Base-by-base conservation (phyloP, 2,113 vertebrate species). In the Perca fluviatilis region DNA sequence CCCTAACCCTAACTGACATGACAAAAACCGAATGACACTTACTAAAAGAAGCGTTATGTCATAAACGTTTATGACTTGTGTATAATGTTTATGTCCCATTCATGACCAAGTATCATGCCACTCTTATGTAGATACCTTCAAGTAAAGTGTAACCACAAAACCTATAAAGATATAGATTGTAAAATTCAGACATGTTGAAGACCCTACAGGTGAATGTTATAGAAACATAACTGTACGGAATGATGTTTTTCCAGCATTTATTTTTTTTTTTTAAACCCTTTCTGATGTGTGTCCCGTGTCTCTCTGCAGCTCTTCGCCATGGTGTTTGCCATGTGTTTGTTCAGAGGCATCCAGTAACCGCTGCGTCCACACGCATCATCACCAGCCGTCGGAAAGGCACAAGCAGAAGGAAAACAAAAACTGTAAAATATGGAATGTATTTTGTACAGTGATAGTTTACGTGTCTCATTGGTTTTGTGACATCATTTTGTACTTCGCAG, bases 311-410 rank as follows among this genome's bases (percentile, higher is more conserved):
- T 99, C 12, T 97, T 97, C 5, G 96, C 97, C 86, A 98, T 99
- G 98, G 94, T 97, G 88, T 98, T 98, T 30, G 97, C 98, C 33
- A 97, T 99, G 97, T 99, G 97, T 93, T 94, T 99, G 83, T 98
- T 98, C 89, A 92, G 96, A 86, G 97, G 97, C 62, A 98, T 98
- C 93, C 97, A 98, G 92, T 99, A 95, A 86, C 13, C 9, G 18
- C 46, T 3, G 21, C 25, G 21, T n/a, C 19, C 21, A 5, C 18
- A 1, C 5, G 4, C 63, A 8, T 10, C 68, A 0, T 8, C 60
- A 4, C 7, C 51, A 4, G 58, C 53, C 36, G 81, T 25, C 63
- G 21, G 68, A 40, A 18, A 51, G 54, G 64, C 84, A 49, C 74
- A 60, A 49, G 33, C 70, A 19, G 87, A 77, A 79, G 77, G 49